Conservation (phyloP, 1,140 invertebrate genomes). For the Branchinecta lindahli region DNA sequence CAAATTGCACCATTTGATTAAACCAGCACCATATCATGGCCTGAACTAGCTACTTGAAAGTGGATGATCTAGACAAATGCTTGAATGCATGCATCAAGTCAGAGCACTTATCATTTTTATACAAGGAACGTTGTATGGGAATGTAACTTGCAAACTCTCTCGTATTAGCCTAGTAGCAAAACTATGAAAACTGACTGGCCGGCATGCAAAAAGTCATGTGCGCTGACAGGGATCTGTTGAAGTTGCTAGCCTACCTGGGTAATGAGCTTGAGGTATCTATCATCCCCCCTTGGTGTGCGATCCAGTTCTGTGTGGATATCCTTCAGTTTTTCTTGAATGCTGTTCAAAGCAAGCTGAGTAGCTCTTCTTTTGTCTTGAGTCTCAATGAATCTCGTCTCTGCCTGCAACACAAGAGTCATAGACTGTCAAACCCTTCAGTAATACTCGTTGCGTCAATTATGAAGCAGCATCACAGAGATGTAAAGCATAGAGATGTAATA, state of each 20-base stretch:
- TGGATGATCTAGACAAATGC: too few relatives aligned
- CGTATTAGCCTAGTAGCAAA: not conserved
- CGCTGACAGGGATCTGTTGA: constrained; percentile 11
- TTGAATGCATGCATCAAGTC: too few relatives aligned
- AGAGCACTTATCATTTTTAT: too few relatives aligned
- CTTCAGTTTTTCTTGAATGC: constrained; percentile 43
- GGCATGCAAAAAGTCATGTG: not conserved
- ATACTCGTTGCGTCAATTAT: not conserved
- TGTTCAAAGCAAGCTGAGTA: constrained; percentile 37
- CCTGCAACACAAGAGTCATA: constrained; percentile 40
- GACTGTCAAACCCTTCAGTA: constrained; percentile 26
- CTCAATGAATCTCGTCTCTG: constrained; percentile 41
- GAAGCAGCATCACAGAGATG: not conserved
- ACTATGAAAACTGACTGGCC: not conserved
- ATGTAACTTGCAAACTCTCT: too few relatives aligned
- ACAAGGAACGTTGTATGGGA: too few relatives aligned
- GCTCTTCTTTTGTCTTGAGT: constrained; percentile 44
- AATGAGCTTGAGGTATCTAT: constrained; percentile 43
- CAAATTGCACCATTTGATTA: too few relatives aligned
- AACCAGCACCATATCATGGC: too few relatives aligned
- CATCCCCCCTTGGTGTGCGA: constrained; percentile 47
- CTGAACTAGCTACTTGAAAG: too few relatives aligned
- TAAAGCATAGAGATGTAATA: too few relatives aligned
- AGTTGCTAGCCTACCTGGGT: constrained; percentile 28
- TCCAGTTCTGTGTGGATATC: constrained; percentile 49